Percentiles rank a stretch among this genome's conserved stretches.
Evolutionary conservation across 2,113 vertebrate genomes (phyloP).

Genomic region (Aspidoscelis tigris): DNA sequence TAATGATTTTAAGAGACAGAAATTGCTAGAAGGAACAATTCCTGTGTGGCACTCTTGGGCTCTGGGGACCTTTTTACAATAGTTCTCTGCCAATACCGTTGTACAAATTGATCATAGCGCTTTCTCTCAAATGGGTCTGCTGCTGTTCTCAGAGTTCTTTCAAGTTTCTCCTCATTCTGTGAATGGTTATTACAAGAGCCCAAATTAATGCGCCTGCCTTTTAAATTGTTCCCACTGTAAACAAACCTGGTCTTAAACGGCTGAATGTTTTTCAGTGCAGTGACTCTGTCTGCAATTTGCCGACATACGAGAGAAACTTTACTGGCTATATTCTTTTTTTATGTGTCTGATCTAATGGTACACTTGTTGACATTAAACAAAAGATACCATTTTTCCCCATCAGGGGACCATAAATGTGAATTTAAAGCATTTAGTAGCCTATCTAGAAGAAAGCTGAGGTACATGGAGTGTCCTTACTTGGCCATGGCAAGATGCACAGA

Average conservation of each 20-base stretch:
- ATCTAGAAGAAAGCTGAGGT: conserved; percentile 5
- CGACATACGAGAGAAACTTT: conserved; percentile 41
- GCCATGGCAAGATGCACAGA: not conserved
- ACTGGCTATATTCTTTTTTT: conserved; percentile 17
- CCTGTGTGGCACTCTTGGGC: not conserved
- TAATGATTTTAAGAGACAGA: not conserved
- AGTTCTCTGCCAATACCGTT: not conserved
- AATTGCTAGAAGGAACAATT: not conserved
- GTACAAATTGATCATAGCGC: not conserved
- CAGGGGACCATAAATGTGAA: not conserved
- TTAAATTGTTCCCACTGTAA: conserved; percentile 48
- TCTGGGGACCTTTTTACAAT: not conserved
- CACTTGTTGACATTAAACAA: conserved; percentile 45
- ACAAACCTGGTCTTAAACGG: conserved; percentile 34
- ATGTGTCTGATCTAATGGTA: conserved; percentile 23
- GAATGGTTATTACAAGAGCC: not conserved
- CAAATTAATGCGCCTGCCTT: conserved; percentile 40
- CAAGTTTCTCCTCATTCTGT: not conserved
- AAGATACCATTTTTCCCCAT: conserved; percentile 3
- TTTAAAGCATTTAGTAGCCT: conserved; percentile 24
- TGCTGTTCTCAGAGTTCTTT: conserved; percentile 15
- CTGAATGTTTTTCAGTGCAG: conserved; percentile 48
- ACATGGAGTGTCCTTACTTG: conserved; percentile 11
- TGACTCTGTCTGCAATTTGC: conserved; percentile 58
- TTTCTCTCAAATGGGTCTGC: conserved; percentile 1